Percentiles rank a stretch among this genome's conserved stretches.
Evolutionary conservation across 2,888 invertebrate species (phyloP).

Genomic region (Trichopria drosophilae): DNA sequence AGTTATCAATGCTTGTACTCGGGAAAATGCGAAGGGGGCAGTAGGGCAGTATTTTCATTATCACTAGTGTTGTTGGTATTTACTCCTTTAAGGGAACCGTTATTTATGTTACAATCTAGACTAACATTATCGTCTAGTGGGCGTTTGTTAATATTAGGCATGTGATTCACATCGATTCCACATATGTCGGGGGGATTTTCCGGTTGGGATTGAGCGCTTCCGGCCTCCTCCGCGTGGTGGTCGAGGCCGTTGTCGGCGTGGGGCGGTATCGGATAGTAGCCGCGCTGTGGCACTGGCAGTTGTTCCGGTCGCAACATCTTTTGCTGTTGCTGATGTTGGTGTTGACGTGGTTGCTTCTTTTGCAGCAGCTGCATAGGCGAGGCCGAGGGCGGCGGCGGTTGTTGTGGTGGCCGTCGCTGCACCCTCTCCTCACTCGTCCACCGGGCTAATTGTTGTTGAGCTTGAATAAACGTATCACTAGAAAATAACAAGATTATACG

Average conservation of each 20-base stretch:
- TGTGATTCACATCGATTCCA: constrained; percentile 54
- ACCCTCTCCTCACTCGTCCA: constrained; percentile 84
- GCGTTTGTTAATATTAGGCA: constrained; percentile 54
- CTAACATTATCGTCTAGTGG: constrained; percentile 56
- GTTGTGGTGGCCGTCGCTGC: constrained; percentile 55
- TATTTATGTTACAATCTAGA: constrained; percentile 57
- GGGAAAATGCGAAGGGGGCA: constrained; percentile 55
- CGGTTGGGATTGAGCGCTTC: constrained; percentile 54
- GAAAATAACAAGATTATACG: constrained; percentile 75
- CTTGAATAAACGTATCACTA: constrained; percentile 97
- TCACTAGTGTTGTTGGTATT: constrained; percentile 56
- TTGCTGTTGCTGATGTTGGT: constrained; percentile 36
- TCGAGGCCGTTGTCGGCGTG: constrained; percentile 48
- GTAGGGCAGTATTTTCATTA: constrained; percentile 57
- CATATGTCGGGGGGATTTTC: constrained; percentile 47
- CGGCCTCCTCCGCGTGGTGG: constrained; percentile 47
- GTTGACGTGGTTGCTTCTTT: constrained; percentile 67
- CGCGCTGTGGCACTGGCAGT: constrained; percentile 49
- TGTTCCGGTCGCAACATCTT: constrained; percentile 36
- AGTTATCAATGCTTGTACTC: constrained; percentile 58
- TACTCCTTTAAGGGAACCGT: constrained; percentile 51
- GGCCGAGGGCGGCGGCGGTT: constrained; percentile 59
- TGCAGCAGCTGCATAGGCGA: constrained; percentile 47
- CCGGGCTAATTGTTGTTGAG: constrained; percentile 94
- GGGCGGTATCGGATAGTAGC: constrained; percentile 52